A percentile compares a stretch with the other conserved stretches of the same genome.
phyloP scores from a whole-genome alignment of 2,113 vertebrate genomes.

The Coturnix japonica region DNA sequence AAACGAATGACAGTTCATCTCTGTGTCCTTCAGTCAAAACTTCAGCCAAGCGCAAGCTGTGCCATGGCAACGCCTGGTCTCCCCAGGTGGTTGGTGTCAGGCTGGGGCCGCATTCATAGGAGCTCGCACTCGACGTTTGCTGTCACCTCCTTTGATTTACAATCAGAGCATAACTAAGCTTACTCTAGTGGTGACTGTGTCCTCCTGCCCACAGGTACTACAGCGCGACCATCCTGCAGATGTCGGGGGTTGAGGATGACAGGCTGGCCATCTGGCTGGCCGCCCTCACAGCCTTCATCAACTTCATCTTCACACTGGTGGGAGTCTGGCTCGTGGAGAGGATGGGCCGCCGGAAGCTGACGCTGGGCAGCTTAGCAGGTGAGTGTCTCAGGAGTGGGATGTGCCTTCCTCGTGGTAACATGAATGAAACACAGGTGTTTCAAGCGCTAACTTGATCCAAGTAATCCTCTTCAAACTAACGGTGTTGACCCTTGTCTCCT shows the following conservation, averaged over 20 bases:
- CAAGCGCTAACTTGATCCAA: not conserved
- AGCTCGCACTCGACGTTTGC: not conserved
- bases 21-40: not conserved
- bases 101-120: not conserved
- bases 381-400: conserved; percentile 19
- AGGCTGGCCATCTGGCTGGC: conserved; percentile 95
- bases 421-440: not conserved
- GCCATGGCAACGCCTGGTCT: not conserved
- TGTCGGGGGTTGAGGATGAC: conserved; percentile 95
- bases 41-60: not conserved
- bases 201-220: conserved; percentile 87
- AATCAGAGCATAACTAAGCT: not conserved
- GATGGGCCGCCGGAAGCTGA: conserved; percentile 92
- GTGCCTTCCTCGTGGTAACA: not conserved
- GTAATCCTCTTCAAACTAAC: not conserved
- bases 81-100: not conserved
- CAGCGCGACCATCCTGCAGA: conserved; percentile 98
- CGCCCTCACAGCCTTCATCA: conserved; percentile 91
- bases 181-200: not conserved
- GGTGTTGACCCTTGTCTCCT: not conserved
- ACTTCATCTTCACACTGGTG: conserved; percentile 94
- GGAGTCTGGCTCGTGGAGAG: conserved; percentile 97
- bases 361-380: conserved; percentile 91
- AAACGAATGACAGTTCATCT: not conserved
- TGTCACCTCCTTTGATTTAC: not conserved